Conservation (phyloP, 2,888 invertebrate genomes). For the Gasteruption jaculator region DNA sequence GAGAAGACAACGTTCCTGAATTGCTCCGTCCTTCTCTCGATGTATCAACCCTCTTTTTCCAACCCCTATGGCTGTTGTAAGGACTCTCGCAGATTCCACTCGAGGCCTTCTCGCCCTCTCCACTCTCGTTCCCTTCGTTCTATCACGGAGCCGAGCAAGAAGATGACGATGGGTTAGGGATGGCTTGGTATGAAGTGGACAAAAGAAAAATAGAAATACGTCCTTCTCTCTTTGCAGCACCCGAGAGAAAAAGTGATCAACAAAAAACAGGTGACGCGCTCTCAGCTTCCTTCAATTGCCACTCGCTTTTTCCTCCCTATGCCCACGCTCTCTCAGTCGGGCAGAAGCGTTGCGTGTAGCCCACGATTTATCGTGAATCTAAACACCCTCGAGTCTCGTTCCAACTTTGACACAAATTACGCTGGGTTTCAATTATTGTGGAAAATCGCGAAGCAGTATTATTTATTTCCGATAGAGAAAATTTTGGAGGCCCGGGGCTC, state of each 20-base stretch:
- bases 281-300: slow-evolving; percentile 29
- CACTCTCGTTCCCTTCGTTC: slow-evolving; percentile 2
- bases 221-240: slow-evolving; percentile 12
- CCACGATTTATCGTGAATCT: slow-evolving; percentile 17
- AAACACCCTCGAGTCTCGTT: too few relatives aligned
- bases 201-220: slow-evolving; percentile 41
- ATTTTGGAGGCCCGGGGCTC: too few relatives aligned
- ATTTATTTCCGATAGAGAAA: too few relatives aligned
- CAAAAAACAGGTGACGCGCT: slow-evolving; percentile 36
- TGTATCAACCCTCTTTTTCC: slow-evolving; percentile 12
- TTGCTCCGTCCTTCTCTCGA: slow-evolving; percentile 18
- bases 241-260: slow-evolving; percentile 14
- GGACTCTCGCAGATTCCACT: slow-evolving; percentile 36
- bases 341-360: slow-evolving; percentile 14
- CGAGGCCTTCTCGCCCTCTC: slow-evolving; percentile 19
- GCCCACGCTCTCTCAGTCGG: too few relatives aligned
- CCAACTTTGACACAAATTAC: too few relatives aligned
- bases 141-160: slow-evolving; percentile 1
- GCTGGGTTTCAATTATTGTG: too few relatives aligned
- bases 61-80: slow-evolving; percentile 5
- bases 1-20: slow-evolving; percentile 34
- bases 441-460: too few relatives aligned
- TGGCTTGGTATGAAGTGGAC: slow-evolving; percentile 33
- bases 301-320: slow-evolving; percentile 12
- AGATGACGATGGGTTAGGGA: too few relatives aligned